These are phyloP conservation scores for Chinchilla lanigera DNA, from an alignment of 2,113 vertebrate genomes.

Conservation along the genomic window DNA sequence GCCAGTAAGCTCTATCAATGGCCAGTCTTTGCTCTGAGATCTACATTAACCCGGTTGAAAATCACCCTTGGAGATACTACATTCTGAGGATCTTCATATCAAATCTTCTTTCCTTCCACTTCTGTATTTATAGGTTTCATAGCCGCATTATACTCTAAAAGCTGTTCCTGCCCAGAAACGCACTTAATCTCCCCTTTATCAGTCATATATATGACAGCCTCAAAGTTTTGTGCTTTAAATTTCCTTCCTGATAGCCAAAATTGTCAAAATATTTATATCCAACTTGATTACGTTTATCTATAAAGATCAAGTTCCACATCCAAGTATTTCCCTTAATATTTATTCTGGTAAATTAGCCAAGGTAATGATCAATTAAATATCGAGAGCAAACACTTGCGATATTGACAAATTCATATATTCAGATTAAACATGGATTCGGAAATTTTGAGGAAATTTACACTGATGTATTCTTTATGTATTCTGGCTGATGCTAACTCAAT, in stretches of 20 bases:
- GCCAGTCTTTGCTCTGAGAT: not conserved
- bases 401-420: not conserved
- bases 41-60: not conserved
- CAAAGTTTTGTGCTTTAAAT: not conserved
- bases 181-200: not conserved
- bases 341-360: not conserved
- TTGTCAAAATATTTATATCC: not conserved
- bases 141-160: not conserved
- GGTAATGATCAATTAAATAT: not conserved
- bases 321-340: not conserved
- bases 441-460: not conserved
- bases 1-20: not conserved
- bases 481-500: not conserved
- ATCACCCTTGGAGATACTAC: not conserved
- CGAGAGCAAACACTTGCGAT: not conserved
- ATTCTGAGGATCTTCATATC: not conserved
- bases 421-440: not conserved
- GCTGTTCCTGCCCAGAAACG: rapidly evolving
- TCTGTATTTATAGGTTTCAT: rapidly evolving
- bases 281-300: not conserved
- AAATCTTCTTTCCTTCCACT: not conserved
- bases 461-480: not conserved
- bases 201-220: rapidly evolving
- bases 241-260: not conserved
- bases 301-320: not conserved